Conservation (phyloP, 1,140 invertebrate genomes). For the Panagrolaimus sp. region DNA sequence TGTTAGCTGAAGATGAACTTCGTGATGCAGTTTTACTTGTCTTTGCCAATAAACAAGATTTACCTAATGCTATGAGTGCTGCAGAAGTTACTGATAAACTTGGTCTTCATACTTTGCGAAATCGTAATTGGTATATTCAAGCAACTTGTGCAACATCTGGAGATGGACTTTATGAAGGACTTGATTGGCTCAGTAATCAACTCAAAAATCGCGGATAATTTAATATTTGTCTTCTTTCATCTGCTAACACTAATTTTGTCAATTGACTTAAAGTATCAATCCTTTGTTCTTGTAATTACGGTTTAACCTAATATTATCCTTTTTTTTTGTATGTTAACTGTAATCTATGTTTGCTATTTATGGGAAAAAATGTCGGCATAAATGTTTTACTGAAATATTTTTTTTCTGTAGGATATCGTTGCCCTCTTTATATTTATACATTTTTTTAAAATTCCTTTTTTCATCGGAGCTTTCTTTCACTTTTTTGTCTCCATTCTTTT, state of each 20-base stretch:
- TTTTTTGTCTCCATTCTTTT: no score
- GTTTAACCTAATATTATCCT: no score
- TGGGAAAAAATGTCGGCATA: no score
- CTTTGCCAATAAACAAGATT: slow-evolving; percentile 92
- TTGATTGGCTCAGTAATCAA: slow-evolving; percentile 93
- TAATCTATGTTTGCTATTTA: no score
- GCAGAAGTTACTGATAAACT: slow-evolving; percentile 95
- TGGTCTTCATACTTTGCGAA: slow-evolving; percentile 83
- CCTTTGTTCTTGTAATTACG: no score
- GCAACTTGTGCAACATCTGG: slow-evolving; percentile 93
- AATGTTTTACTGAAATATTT: no score
- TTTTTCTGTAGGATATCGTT: no score
- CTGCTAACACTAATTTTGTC: slow-evolving; percentile 5
- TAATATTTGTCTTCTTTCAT: not conserved
- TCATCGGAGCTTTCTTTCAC: no score
- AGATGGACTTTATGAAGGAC: slow-evolving; percentile 91
- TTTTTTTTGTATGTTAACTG: no score
- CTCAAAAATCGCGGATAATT: slow-evolving; percentile 60
- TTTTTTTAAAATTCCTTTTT: no score
- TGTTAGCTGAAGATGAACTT: slow-evolving; percentile 80
- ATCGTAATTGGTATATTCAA: slow-evolving; percentile 92
- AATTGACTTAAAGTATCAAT: slow-evolving; percentile 12
- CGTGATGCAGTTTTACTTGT: slow-evolving; percentile 90
- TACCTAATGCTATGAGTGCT: slow-evolving; percentile 96
- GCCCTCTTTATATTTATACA: no score